Conservation (phyloP, 2,113 vertebrate species). For the Struthio camelus region DNA sequence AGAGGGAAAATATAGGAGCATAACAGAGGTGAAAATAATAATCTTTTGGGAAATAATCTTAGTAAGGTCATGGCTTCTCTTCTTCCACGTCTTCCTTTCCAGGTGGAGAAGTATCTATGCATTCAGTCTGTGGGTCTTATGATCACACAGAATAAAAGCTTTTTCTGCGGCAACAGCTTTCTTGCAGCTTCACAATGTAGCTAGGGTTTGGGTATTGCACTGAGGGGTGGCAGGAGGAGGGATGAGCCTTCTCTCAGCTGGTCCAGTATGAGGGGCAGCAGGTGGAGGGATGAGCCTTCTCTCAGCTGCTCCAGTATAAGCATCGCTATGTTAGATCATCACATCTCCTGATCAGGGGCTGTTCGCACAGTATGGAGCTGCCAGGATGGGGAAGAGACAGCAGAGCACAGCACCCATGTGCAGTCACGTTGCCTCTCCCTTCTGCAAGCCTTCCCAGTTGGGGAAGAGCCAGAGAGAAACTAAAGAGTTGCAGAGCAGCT, state of each 20-base stretch:
- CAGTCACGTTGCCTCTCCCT: neutral
- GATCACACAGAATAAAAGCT: neutral
- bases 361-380: neutral
- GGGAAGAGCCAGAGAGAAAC: neutral
- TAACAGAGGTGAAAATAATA: neutral
- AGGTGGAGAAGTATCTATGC: neutral
- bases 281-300: neutral
- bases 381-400: neutral
- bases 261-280: neutral
- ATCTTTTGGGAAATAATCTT: neutral
- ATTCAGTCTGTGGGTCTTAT: neutral
- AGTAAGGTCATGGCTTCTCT: neutral
- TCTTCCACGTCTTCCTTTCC: neutral
- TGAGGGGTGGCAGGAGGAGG: neutral
- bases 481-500: neutral
- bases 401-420: neutral
- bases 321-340: neutral
- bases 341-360: neutral
- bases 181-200: neutral
- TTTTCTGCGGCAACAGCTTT: neutral
- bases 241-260: neutral
- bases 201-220: neutral
- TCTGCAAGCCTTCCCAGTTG: neutral
- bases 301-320: neutral
- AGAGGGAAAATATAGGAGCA: neutral